Base-by-base conservation (phyloP, 2,113 vertebrate species). In the Cromileptes altivelis region DNA sequence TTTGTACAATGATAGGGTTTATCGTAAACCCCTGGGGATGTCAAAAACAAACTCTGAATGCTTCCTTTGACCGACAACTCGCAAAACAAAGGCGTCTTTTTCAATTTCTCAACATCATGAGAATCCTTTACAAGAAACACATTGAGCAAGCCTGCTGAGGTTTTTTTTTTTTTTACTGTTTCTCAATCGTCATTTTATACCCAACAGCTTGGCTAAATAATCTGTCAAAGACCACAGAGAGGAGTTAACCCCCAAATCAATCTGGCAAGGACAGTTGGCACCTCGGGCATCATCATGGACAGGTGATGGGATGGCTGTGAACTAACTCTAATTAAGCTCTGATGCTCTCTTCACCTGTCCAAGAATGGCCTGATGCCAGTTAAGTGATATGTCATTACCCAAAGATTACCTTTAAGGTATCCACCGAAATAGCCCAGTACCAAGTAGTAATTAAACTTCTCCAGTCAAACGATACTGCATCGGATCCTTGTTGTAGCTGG, bases 11-110 rank as follows among this genome's bases (percentile, higher is more conserved):
- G 80, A 78, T 80, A 64, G 70, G 47, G 61, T 55, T 87, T 91
- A 86, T 85, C 25, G 74, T 78, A 74, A 84, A 42, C 68, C 83
- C 79, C 75, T 5, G 42, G 25, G 80, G 80, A 87, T 70, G 82
- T 79, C 68, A 37, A 77, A 67, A 90, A 93, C 78, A 85, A 92
- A 92, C 77, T 85, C 69, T 89, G 75, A 94, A 91, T 86, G 83
- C 64, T 60, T 76, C 83, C 81, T 93, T 92, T 94, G 75, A 94
- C 90, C 73, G 40, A 64, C 57, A 75, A 85, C 79, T 71, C 47
- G 70, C 72, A 75, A 78, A 85, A 94, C 92, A 94, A 92, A 92
- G 82, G 55, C 37, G 55, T 89, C 85, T 84, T 93, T 91, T 83
- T 76, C 19, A 67, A 58, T 82, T 47, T 47, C 80, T 82, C 45